Evolutionary conservation across 2,888 invertebrate genomes (phyloP).

Genomic region (Leucania comma): DNA sequence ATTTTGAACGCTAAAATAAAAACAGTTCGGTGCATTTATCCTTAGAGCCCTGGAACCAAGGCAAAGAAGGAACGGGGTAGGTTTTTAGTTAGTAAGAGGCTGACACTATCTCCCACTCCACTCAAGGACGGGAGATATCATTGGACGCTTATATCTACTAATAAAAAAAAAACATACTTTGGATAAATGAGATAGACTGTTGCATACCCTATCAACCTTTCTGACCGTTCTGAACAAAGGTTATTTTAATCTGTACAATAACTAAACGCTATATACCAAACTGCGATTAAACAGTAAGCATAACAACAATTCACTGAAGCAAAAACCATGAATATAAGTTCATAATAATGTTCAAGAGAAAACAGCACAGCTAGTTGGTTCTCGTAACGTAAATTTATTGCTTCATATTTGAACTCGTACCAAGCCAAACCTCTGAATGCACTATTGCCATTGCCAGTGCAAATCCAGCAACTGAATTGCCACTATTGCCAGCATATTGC

Average conservation of each 20-base stretch:
- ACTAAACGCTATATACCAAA: not conserved
- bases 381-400: constrained; percentile 56
- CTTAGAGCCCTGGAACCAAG: no score
- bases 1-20: no score
- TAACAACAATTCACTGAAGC: constrained; percentile 9
- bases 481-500: constrained; percentile 40
- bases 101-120: no score
- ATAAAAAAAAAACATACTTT: no score
- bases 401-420: constrained; percentile 59
- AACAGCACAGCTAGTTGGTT: constrained; percentile 35
- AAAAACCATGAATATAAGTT: constrained; percentile 42
- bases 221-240: not conserved
- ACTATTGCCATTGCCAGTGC: constrained; percentile 33
- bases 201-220: not conserved
- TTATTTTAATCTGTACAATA: not conserved
- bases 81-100: no score
- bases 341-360: constrained; percentile 45
- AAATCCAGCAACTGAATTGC: not conserved
- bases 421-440: constrained; percentile 53
- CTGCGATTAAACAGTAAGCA: not conserved
- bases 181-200: no score
- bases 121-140: no score
- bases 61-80: no score
- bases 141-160: no score
- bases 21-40: no score